These are phyloP conservation scores for Thymelicus acteon DNA, from an alignment of 2,888 invertebrate genomes.

Conservation along the genomic window DNA sequence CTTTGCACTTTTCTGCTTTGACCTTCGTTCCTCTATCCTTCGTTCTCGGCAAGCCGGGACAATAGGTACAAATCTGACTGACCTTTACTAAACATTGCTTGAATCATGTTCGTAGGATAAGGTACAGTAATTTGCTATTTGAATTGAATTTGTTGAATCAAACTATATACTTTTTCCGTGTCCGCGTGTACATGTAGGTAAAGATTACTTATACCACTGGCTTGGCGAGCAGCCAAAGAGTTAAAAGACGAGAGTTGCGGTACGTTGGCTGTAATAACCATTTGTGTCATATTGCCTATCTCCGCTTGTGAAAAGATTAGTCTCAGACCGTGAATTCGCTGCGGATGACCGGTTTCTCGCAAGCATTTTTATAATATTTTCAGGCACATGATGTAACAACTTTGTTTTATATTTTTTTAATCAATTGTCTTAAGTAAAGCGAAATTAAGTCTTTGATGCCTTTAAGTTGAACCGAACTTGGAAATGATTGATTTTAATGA, in stretches of 20 bases:
- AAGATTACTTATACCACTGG: not conserved
- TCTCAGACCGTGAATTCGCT: slow-evolving; percentile 6
- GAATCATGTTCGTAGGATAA: too few relatives aligned
- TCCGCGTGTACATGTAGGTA: slow-evolving; percentile 3
- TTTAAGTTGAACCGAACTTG: too few relatives aligned
- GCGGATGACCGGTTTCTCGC: not conserved
- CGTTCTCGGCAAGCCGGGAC: too few relatives aligned
- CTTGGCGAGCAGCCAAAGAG: slow-evolving; percentile 27
- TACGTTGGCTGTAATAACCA: slow-evolving; percentile 33
- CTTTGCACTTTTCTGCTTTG: too few relatives aligned
- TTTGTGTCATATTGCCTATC: slow-evolving; percentile 34
- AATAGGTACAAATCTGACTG: too few relatives aligned
- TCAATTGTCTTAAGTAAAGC: too few relatives aligned
- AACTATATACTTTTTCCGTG: not conserved
- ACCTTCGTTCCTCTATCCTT: too few relatives aligned
- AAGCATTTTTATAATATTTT: not conserved
- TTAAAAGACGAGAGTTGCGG: slow-evolving; percentile 27
- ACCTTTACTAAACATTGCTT: too few relatives aligned
- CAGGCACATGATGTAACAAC: not conserved
- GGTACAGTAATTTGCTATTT: too few relatives aligned
- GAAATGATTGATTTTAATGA: too few relatives aligned
- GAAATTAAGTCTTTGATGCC: too few relatives aligned
- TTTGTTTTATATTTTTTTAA: too few relatives aligned
- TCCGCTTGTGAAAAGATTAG: slow-evolving; percentile 32
- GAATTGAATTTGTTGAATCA: not conserved